Evolutionary conservation across 92 coral and sea anemone genomes (phyloP).

Genomic region (Porites evermanni): DNA sequence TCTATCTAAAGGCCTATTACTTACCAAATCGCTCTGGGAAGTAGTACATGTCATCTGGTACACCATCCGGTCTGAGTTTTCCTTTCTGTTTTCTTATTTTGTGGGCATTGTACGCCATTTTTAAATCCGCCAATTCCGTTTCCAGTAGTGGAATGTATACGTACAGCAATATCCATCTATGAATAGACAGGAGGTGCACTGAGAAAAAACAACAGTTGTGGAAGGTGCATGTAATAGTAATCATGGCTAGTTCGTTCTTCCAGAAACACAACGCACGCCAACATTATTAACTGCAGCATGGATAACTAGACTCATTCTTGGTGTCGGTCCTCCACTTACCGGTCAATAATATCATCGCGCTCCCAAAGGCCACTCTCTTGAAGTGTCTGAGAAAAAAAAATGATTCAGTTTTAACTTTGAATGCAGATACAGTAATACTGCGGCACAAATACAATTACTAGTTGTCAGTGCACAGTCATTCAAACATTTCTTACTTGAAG

Average conservation of each 20-base stretch:
- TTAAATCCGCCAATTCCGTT: conserved; percentile 41
- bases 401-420: background rate
- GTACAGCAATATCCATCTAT: conserved; percentile 50
- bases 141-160: conserved; percentile 46
- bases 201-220: too few species aligned
- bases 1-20: conserved; percentile 17
- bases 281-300: too few species aligned
- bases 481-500: conserved; percentile 25
- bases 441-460: background rate
- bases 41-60: conserved; percentile 60
- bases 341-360: conserved; percentile 12
- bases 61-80: conserved; percentile 48
- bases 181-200: background rate
- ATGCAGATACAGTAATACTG: conserved; percentile 9
- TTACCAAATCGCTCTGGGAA: conserved; percentile 58
- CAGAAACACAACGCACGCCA: too few species aligned
- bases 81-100: conserved; percentile 48
- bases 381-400: conserved; percentile 9
- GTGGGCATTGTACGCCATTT: conserved; percentile 46
- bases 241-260: background rate
- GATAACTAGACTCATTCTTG: background rate
- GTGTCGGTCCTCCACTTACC: conserved; percentile 11
- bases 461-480: background rate
- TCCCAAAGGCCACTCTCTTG: conserved; percentile 27
- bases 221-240: too few species aligned